A percentile compares a stretch with the other conserved stretches of the same genome.
Evolutionary conservation across 2,113 vertebrate genomes (phyloP).

Genomic region (Rana temporaria): DNA sequence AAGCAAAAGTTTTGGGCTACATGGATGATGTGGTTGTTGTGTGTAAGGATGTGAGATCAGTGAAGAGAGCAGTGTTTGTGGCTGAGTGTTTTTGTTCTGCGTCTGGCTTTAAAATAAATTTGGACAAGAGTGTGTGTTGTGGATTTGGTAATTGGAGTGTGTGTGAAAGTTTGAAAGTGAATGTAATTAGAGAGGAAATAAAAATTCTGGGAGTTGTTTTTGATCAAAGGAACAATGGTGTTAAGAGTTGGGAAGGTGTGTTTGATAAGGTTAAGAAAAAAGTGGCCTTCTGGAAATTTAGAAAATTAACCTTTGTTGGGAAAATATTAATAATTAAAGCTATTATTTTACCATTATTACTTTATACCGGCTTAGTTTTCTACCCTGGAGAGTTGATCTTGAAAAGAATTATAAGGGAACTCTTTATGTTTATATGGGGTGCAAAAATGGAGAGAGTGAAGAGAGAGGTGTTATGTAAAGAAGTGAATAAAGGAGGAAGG

Average conservation of each 20-base stretch:
- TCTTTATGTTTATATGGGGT: no score
- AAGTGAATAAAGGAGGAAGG: no score
- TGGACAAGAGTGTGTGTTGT: neutral
- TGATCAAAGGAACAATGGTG: no score
- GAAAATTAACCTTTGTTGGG: neutral
- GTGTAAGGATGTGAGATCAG: neutral
- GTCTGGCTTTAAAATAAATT: neutral
- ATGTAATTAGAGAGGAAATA: no score
- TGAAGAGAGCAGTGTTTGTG: neutral
- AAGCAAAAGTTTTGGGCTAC: neutral
- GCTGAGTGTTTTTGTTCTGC: neutral
- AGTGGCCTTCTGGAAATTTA: neutral
- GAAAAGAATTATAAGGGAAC: neutral
- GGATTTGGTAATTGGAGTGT: neutral
- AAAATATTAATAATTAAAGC: neutral
- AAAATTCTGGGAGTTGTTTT: no score
- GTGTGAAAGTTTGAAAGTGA: no score
- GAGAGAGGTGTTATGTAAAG: no score
- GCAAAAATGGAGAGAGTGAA: no score
- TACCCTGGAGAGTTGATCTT: rapidly evolving
- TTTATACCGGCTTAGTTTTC: neutral
- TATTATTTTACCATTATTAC: neutral
- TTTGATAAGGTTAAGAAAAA: neutral
- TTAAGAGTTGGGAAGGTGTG: neutral
- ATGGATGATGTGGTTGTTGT: neutral